phyloP scores from a whole-genome alignment of 2,888 invertebrate genomes.

The Campoplex nolae region DNA sequence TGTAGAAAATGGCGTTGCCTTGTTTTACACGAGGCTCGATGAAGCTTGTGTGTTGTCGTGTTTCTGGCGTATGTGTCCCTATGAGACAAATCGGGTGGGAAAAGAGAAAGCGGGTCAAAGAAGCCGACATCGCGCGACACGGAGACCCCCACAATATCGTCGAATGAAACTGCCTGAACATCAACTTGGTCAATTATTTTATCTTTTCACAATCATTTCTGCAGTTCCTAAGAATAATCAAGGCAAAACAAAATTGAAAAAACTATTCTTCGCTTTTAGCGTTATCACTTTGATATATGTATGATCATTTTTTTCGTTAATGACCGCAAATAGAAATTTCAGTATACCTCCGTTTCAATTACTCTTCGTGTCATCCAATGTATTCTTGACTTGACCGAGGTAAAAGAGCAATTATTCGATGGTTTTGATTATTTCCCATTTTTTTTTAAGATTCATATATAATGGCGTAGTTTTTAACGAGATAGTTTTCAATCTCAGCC shows the following conservation, averaged over 20 bases:
- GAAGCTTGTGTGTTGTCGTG: slow-evolving; percentile 17
- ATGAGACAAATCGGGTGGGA: slow-evolving; percentile 83
- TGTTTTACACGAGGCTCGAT: slow-evolving; percentile 14
- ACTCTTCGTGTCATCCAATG: neutral
- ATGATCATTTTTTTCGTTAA: neutral
- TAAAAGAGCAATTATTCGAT: neutral
- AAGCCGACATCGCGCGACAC: slow-evolving; percentile 79
- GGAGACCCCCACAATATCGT: slow-evolving; percentile 45
- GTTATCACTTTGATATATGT: neutral
- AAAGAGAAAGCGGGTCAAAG: slow-evolving; percentile 85
- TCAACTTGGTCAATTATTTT: slow-evolving; percentile 28
- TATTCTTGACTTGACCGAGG: neutral
- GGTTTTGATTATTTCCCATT: too few species aligned
- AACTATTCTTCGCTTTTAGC: neutral
- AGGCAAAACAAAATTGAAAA: neutral
- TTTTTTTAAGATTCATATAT: neutral
- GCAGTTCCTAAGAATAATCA: neutral
- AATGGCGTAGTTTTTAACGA: neutral
- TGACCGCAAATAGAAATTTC: neutral
- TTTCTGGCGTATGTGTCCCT: slow-evolving; percentile 71
- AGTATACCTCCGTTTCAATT: neutral
- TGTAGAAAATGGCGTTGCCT: slow-evolving; percentile 76
- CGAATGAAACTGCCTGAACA: slow-evolving; percentile 36
- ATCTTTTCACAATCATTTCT: neutral
- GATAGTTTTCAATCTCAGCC: neutral